phyloP scores from a whole-genome alignment of 35 echinoderm and acorn worm species.

The Lytechinus pictus region DNA sequence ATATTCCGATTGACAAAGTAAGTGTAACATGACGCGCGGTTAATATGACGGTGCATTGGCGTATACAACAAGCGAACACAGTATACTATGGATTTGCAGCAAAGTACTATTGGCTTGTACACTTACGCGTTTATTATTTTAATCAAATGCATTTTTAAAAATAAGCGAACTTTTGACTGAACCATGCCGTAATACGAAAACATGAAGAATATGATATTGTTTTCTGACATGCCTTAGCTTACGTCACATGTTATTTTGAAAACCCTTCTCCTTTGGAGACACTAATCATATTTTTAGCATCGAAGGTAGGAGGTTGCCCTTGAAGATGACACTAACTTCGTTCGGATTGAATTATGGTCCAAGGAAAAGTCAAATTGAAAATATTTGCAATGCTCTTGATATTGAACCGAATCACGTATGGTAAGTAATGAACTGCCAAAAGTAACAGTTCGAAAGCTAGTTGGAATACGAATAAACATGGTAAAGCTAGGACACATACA shows the following conservation, averaged over 20 bases:
- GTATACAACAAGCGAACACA: too few species aligned
- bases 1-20: too few species aligned
- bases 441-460: neutral
- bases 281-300: neutral
- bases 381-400: neutral
- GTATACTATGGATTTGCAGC: too few species aligned
- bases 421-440: neutral
- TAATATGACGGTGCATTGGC: too few species aligned
- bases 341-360: neutral
- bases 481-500: too few species aligned
- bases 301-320: neutral
- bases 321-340: neutral
- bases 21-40: too few species aligned
- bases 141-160: too few species aligned
- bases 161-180: neutral
- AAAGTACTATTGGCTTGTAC: too few species aligned
- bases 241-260: neutral
- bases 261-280: neutral
- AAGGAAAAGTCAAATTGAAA: neutral
- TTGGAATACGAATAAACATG: too few species aligned
- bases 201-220: neutral
- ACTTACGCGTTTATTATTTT: too few species aligned
- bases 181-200: neutral
- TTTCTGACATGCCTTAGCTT: neutral
- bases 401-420: neutral